phyloP scores from a whole-genome alignment of 2,888 invertebrate species.

The Lasioglossum malachurum region DNA sequence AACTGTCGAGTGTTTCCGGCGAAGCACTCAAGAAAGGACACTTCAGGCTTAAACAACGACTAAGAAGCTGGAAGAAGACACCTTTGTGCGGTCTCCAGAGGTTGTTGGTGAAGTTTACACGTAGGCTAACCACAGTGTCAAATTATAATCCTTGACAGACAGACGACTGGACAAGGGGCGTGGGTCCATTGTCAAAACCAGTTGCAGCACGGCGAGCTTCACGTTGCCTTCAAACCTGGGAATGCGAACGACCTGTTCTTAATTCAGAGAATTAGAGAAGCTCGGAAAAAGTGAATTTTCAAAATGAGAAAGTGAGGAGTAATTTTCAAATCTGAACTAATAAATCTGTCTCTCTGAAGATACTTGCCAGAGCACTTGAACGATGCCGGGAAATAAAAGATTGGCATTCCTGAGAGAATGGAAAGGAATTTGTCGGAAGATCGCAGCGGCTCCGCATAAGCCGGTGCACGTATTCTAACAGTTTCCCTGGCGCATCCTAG shows the following conservation, averaged over 20 bases:
- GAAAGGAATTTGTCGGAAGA: not conserved
- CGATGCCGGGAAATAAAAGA: not conserved
- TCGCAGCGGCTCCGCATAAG: slow-evolving; percentile 12
- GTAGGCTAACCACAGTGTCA: slow-evolving; percentile 68
- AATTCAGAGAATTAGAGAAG: not conserved
- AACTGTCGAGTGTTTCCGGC: slow-evolving; percentile 39
- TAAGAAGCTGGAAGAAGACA: slow-evolving; percentile 63
- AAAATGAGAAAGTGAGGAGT: not conserved
- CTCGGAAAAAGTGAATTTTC: not conserved
- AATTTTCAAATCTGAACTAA: not conserved
- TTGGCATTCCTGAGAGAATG: not conserved
- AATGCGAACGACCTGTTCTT: not conserved
- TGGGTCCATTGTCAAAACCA: slow-evolving; percentile 15
- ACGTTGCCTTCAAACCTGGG: not conserved
- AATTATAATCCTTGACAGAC: slow-evolving; percentile 64
- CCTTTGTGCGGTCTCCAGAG: slow-evolving; percentile 59
- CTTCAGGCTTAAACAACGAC: slow-evolving; percentile 62
- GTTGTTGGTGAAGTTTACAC: slow-evolving; percentile 61
- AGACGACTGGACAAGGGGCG: slow-evolving; percentile 19
- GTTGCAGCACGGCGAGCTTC: not conserved
- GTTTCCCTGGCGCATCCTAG: slow-evolving; percentile 26
- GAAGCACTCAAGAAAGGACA: slow-evolving; percentile 54
- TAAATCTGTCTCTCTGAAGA: not conserved
- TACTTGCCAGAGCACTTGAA: not conserved
- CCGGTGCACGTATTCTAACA: slow-evolving; percentile 21